A percentile compares a stretch with the other conserved stretches of the same genome.
Evolutionary conservation across 2,888 invertebrate genomes (phyloP).

Genomic region (Marronus borbonicus): DNA sequence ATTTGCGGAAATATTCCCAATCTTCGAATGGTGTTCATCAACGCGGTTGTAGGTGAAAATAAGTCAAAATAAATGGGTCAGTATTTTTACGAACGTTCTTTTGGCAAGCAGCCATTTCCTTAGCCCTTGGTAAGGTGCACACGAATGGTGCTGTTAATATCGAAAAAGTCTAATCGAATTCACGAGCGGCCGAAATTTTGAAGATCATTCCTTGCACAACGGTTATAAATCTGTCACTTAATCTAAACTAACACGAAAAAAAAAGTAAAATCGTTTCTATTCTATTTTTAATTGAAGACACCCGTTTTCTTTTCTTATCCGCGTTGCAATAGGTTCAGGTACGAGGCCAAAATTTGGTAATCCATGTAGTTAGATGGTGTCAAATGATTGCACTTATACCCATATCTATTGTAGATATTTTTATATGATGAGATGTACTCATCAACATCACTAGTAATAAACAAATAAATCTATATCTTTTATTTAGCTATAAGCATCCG

Average conservation of each 20-base stretch:
- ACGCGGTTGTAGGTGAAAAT: conserved; percentile 24
- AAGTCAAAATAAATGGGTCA: conserved; percentile 44
- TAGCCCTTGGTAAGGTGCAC: conserved; percentile 52
- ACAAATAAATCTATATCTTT: too few relatives aligned
- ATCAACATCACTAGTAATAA: too few relatives aligned
- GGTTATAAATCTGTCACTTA: conserved; percentile 35
- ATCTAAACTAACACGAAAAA: conserved; percentile 35
- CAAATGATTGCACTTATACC: too few relatives aligned
- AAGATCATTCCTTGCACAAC: neutral
- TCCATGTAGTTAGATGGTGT: too few relatives aligned
- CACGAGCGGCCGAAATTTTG: conserved; percentile 5
- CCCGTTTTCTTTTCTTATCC: conserved; percentile 25
- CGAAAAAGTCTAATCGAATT: conserved; percentile 22
- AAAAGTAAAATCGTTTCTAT: neutral
- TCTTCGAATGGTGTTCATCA: conserved; percentile 5
- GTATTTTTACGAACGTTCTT: conserved; percentile 47
- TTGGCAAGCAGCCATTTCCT: conserved; percentile 53
- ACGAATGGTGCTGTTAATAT: conserved; percentile 13
- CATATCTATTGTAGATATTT: too few relatives aligned
- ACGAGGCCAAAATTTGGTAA: neutral
- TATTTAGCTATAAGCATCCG: too few relatives aligned
- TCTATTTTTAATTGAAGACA: conserved; percentile 30
- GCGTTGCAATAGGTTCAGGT: neutral
- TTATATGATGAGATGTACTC: too few relatives aligned
- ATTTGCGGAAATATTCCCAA: conserved; percentile 32